Evolutionary conservation across 2,797 vertebrate species (phyloP), one percentile per base, ranked within the genome.

Genomic region (Emydoidea blandingii): DNA sequence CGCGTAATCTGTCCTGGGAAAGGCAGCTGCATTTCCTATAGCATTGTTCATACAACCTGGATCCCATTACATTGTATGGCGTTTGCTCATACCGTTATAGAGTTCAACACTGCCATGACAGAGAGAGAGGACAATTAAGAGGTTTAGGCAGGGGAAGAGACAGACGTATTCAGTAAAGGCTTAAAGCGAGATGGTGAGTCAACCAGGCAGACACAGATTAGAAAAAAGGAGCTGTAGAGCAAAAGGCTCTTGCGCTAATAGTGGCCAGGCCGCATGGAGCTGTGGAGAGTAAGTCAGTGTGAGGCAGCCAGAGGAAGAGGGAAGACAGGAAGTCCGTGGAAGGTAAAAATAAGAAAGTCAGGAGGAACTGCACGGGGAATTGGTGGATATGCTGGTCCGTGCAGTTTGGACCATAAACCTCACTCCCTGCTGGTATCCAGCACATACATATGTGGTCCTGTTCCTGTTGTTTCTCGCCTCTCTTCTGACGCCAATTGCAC

Each of bases 151-250:
- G 41, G 21, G 65, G 85, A 62, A 1, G 4, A n/a, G 37, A 44
- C n/a, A 44, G 14, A 59, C n/a, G 59, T 37, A 49, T 72, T 59
- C 34, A 9, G 44, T 5, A 44, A 4, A 76, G 31, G 5, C 18
- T 88, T 79, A 12, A 91, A 88, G 59, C 7, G 49, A 49, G 34
- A 2, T 1, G 41, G 47, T n/a, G 59, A 54, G 76, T 29, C 3
- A 12, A 57, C 5, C 6, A 65, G 85, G 72, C 4, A 50, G 29
- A 79, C 0, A 0, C 21, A 53, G 56, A 21, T 49, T 25, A 44
- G 72, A 80, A 74, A 54, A 59, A 6, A 29, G 3, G 21, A 85
- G 79, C 8, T 12, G 54, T n/a, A 57, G 50, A 87, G 74, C 8
- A 80, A 83, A 90, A 27, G 0, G 0, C 34, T 83, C 49, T 87